Percentiles rank a stretch among this genome's conserved stretches.
These are phyloP conservation scores for fruit fly (Drosophila melanogaster) DNA, from an alignment of 1,140 invertebrate genomes.

Conservation along the genomic window Release_6_plus_ISO1_MT NT_033779.5:7614501-7615000, in stretches of 20 bases:
- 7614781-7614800: no score
- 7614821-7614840: no score
- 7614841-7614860: conserved; percentile 87
- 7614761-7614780: no score
- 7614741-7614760: no score
- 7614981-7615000: conserved; percentile 88
- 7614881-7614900: conserved; percentile 86
- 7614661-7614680: conserved; percentile 87
- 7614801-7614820: no score
- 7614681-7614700: conserved; percentile 88
- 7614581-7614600: conserved; percentile 88
- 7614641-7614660: conserved; percentile 87
- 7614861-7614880: conserved; percentile 86
- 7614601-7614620: conserved; percentile 86
- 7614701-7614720: no score
- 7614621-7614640: conserved; percentile 88
- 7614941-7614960: conserved; percentile 80
- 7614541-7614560: conserved; percentile 46
- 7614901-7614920: conserved; percentile 87
- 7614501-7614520: conserved; percentile 88
- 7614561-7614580: conserved; percentile 72
- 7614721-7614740: no score
- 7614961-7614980: conserved; percentile 85
- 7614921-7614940: conserved; percentile 84
- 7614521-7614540: conserved; percentile 78